Evolutionary conservation across 2,797 vertebrate species (phyloP), one percentile per base, ranked within the genome.

Genomic region (Sebastiscus albofasciatus): DNA sequence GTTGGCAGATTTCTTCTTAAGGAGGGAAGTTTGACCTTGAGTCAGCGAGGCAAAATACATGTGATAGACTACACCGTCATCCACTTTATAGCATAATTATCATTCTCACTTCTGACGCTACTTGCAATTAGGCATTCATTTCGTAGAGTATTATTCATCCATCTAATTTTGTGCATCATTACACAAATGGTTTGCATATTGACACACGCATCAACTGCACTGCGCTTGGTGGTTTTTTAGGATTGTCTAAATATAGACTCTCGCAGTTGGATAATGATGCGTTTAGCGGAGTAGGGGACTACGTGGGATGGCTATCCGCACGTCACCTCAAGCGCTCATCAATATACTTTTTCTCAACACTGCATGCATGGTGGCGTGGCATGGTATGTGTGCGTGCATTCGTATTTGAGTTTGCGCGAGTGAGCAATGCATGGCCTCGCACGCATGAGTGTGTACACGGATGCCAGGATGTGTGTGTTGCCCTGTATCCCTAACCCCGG

Each of bases 11-110:
- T 82, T 79, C 60, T 52, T 72, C 61, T 72, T 64, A 33, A 65
- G 20, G 34, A 31, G 49, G 8, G 16, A 26, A 65, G 6, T 86
- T 75, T 89, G 86, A 89, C 89, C 87, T 92, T 91, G 80, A 89
- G 64, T 65, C 65, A 67, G 33, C 24, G 14, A 16, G 29, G 31
- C 26, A 59, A 81, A 78, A 62, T 10, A 31, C 52, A 62, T 13
- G 9, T 52, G 9, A 55, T 10, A 58, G 46, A 65, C 64, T 12
- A 8, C 62, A 27, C 24, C 14, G 24, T 56, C 8, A 55, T 55
- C 52, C 60, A 66, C 52, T 70, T 76, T 39, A 14, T 22, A 67
- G 75, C n/a, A 36, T 58, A 22, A 62, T 70, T 59, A 81, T 24
- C 1, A 61, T 31, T 77, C 65, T 74, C 54, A 26, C 9, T 69